Evolutionary conservation across 1,140 invertebrate genomes (phyloP).

Genomic region (Drosophila simulans): DNA sequence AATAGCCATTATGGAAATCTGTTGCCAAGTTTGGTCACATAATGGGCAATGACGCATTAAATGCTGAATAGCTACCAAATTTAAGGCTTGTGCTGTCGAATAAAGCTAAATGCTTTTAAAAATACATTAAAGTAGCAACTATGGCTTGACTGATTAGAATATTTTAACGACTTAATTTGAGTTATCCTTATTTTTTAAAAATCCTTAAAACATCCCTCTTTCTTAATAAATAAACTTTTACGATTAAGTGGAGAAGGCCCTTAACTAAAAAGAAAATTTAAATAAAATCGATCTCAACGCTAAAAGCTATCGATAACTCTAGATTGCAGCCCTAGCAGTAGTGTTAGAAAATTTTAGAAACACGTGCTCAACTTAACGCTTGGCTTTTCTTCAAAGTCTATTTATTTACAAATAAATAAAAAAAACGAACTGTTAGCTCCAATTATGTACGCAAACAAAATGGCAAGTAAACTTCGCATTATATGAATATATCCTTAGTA

Average conservation of each 20-base stretch:
- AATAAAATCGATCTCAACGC: background rate
- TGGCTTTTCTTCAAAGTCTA: background rate
- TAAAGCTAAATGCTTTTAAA: no score
- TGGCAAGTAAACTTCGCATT: background rate
- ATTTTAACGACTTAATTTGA: no score
- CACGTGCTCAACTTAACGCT: no score
- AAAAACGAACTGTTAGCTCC: background rate
- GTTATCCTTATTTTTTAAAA: no score
- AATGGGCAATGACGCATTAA: constrained; percentile 60
- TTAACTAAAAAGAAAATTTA: background rate
- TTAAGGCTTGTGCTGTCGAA: background rate
- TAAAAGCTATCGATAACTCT: background rate
- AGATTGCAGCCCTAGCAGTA: background rate
- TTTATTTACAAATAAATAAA: no score
- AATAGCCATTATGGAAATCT: constrained; percentile 80
- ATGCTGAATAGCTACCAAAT: constrained; percentile 18
- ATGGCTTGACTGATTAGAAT: no score
- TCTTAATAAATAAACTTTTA: no score
- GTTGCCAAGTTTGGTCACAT: constrained; percentile 63
- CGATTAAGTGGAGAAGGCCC: no score
- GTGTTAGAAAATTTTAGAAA: background rate
- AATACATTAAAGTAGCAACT: no score
- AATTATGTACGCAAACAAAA: background rate
- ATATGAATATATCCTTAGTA: background rate
- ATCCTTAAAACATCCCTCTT: no score